phyloP scores from a whole-genome alignment of 2,113 vertebrate species.

The Ornithorhynchus anatinus region DNA sequence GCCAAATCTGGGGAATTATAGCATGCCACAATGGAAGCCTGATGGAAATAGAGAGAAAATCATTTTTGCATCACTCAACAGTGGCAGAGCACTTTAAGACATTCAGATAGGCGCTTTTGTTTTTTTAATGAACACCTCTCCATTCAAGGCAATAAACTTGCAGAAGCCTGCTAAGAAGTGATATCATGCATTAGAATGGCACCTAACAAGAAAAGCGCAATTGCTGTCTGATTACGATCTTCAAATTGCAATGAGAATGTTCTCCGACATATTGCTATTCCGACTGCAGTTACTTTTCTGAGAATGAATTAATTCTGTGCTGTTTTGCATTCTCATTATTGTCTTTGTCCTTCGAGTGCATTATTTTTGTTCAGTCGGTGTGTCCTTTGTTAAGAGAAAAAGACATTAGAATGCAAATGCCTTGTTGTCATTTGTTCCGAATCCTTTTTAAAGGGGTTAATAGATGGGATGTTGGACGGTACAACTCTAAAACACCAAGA shows the following conservation, averaged over 20 bases:
- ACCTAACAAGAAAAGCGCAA: not conserved
- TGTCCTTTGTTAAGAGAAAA: constrained; percentile 4
- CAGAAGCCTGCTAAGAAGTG: not conserved
- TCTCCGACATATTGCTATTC: constrained; percentile 1
- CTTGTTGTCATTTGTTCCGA: not conserved
- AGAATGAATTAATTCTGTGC: not conserved
- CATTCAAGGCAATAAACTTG: constrained; percentile 17
- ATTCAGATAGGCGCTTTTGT: not conserved
- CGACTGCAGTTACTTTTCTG: not conserved
- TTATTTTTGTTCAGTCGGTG: not conserved
- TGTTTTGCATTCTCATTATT: not conserved
- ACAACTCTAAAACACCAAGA: too few relatives aligned
- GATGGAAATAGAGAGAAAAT: not conserved
- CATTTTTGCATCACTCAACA: not conserved
- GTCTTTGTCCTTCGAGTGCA: not conserved
- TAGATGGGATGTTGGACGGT: too few relatives aligned
- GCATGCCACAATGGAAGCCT: not conserved
- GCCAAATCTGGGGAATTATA: not conserved
- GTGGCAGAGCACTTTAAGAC: constrained; percentile 19
- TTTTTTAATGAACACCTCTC: not conserved
- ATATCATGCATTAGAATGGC: not conserved
- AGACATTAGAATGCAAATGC: not conserved
- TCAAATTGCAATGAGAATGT: not conserved
- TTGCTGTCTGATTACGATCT: not conserved
- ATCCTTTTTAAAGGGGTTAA: not conserved